Conservation (phyloP, 2,113 vertebrate species). For the Osmerus mordax region DNA sequence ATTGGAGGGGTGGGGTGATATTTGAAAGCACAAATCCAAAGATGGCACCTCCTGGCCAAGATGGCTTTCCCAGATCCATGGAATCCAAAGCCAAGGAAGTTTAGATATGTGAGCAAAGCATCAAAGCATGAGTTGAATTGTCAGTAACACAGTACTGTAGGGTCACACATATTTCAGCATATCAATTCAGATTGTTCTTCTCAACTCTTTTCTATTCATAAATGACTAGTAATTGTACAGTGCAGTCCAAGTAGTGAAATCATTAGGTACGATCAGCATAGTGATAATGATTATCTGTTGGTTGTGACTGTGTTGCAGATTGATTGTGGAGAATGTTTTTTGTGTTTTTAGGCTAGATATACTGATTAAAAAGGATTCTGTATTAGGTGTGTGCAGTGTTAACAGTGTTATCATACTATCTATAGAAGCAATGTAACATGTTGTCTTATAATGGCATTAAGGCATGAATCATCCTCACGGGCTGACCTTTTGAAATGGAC, state of each 20-base stretch:
- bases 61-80: constrained; percentile 31
- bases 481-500: constrained; percentile 68
- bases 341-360: constrained; percentile 58
- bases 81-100: constrained; percentile 41
- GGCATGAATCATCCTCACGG: constrained; percentile 66
- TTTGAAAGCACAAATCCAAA: constrained; percentile 73
- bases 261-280: constrained; percentile 41
- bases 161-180: constrained; percentile 45
- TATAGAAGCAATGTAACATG: constrained; percentile 67
- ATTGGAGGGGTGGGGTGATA: constrained; percentile 36
- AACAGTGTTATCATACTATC: constrained; percentile 66
- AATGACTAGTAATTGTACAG: constrained; percentile 30
- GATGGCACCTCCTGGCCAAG: constrained; percentile 58
- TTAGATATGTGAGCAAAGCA: constrained; percentile 28
- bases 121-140: constrained; percentile 44
- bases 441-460: constrained; percentile 59
- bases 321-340: constrained; percentile 63
- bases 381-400: constrained; percentile 72
- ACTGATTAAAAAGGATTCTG: constrained; percentile 59
- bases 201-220: constrained; percentile 37
- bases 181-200: constrained; percentile 44
- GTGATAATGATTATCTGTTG: constrained; percentile 51
- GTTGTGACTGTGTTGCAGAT: constrained; percentile 65
- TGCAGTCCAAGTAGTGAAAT: constrained; percentile 35
- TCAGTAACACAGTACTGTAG: constrained; percentile 65